These are phyloP conservation scores for Macrophya annulata DNA, from an alignment of 2,888 invertebrate species.

Conservation along the genomic window DNA sequence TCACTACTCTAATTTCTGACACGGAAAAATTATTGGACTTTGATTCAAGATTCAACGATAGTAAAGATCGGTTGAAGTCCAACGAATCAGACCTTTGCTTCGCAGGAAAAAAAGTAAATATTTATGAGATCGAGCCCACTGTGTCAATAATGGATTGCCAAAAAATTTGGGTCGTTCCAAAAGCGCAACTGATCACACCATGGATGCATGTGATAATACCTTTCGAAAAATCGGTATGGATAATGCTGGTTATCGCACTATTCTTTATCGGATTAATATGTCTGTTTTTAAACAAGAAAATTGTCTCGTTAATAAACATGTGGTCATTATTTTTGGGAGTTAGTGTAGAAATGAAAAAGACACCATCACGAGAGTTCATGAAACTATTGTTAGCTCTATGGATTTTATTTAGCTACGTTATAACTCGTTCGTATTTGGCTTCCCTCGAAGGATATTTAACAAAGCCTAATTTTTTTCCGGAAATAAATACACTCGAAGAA, in stretches of 20 bases:
- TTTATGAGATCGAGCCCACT: background rate
- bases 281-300: background rate
- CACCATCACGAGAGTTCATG: background rate
- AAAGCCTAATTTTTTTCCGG: constrained; percentile 5
- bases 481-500: constrained; percentile 18
- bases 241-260: background rate
- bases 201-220: constrained; percentile 35
- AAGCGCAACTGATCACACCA: background rate
- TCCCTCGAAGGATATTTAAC: constrained; percentile 45
- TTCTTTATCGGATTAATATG: background rate
- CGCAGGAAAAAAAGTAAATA: constrained; percentile 18
- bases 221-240: constrained; percentile 32
- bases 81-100: constrained; percentile 27
- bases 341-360: constrained; percentile 24
- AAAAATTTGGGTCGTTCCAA: constrained; percentile 43
- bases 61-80: background rate
- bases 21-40: background rate
- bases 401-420: constrained; percentile 52
- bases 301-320: background rate
- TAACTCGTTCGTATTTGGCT: constrained; percentile 25
- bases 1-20: background rate
- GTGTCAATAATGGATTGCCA: constrained; percentile 19
- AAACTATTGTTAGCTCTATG: constrained; percentile 33
- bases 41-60: background rate
- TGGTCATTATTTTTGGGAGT: constrained; percentile 39